These are phyloP conservation scores for Drosophila sproati DNA, from an alignment of 1,140 invertebrate genomes.

Conservation along the genomic window DNA sequence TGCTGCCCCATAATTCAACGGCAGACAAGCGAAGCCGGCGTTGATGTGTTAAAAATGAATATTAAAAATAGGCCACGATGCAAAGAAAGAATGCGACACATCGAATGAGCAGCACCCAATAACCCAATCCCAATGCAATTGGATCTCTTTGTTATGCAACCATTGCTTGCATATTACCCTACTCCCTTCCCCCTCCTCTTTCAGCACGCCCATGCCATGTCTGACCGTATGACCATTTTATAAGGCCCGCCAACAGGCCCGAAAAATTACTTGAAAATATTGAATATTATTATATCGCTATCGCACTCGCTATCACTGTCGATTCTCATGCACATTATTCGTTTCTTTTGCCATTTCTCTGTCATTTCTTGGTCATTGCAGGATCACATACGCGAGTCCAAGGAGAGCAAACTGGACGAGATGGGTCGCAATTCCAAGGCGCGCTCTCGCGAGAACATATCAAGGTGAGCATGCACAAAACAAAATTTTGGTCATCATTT, in stretches of 20 bases:
- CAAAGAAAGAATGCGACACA: constrained; percentile 7
- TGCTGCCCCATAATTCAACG: constrained; percentile 33
- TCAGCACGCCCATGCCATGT: too few species aligned
- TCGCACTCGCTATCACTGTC: background rate
- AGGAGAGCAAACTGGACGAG: constrained; percentile 90
- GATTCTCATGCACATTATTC: constrained; percentile 33
- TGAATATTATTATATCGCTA: constrained; percentile 60
- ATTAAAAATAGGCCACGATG: constrained; percentile 39
- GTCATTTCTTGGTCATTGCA: constrained; percentile 80
- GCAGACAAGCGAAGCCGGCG: constrained; percentile 23
- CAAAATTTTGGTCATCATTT: background rate
- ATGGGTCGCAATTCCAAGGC: constrained; percentile 86
- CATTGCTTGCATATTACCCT: constrained; percentile 1
- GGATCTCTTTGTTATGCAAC: background rate
- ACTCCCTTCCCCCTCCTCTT: background rate
- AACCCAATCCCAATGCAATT: background rate
- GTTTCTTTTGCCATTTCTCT: constrained; percentile 29
- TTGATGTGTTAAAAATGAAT: constrained; percentile 21
- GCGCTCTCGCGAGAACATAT: constrained; percentile 81
- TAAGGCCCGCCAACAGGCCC: background rate
- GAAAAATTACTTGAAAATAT: constrained; percentile 73
- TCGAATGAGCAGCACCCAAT: background rate
- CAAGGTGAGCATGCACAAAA: constrained; percentile 66
- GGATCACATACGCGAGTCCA: constrained; percentile 92
- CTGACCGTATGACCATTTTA: background rate